Conservation (phyloP, 1,140 invertebrate genomes). For the Macrobrachium nipponense region DNA sequence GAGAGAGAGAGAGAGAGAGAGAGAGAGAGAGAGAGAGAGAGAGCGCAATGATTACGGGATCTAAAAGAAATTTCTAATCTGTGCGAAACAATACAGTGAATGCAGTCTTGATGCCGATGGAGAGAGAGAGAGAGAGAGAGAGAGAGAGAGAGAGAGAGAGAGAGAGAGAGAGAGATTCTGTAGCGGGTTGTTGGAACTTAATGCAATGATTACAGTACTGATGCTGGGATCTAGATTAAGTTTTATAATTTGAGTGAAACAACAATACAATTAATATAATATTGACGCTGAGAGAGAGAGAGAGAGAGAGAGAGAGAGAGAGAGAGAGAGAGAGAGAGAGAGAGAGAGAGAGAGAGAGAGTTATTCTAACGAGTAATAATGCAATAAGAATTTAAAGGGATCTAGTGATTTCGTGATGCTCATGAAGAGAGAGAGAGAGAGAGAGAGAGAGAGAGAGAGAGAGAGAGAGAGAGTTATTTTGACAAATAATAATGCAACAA, state of each 20-base stretch:
- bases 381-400: neutral
- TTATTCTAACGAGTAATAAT: no score
- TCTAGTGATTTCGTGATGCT: no score
- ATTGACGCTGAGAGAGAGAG: no score
- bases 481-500: neutral
- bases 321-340: slow-evolving; percentile 8
- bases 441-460: neutral
- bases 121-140: neutral
- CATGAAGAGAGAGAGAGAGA: no score
- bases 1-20: no score
- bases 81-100: no score
- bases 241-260: neutral
- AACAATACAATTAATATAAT: no score
- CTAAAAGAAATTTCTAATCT: no score
- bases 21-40: no score
- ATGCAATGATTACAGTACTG: neutral
- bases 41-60: no score
- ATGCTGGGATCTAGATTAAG: neutral
- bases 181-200: neutral
- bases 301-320: neutral
- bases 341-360: neutral
- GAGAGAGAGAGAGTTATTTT: neutral
- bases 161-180: neutral
- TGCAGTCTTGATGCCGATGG: neutral
- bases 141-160: neutral